Percentiles rank a stretch among this genome's conserved stretches.
Conservation (phyloP, 2,113 vertebrate species). For the Zootoca vivipara region DNA sequence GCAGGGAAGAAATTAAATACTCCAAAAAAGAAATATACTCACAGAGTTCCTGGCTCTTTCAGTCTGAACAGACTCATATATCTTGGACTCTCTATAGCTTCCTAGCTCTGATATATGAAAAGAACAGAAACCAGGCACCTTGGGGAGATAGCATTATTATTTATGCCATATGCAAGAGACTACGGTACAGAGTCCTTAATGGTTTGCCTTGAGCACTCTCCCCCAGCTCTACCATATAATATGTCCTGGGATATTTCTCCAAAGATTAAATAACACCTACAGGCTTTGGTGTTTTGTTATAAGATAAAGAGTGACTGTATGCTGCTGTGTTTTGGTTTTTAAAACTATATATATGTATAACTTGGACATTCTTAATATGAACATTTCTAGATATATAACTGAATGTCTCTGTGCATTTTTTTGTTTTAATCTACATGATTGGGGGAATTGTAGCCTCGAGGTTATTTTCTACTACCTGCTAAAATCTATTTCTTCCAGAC, state of each 20-base stretch:
- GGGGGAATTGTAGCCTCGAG: slow-evolving; percentile 29
- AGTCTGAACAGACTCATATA: slow-evolving; percentile 10
- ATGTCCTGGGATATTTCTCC: slow-evolving; percentile 38
- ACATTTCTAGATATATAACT: neutral
- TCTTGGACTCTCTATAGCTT: slow-evolving; percentile 21
- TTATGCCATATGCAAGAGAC: slow-evolving; percentile 32
- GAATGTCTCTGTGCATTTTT: neutral
- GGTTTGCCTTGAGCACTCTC: slow-evolving; percentile 21
- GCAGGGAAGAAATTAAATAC: slow-evolving; percentile 45
- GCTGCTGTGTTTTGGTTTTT: neutral
- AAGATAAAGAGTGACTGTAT: neutral
- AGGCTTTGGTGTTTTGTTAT: neutral
- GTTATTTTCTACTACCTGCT: slow-evolving; percentile 55
- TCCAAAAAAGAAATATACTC: slow-evolving; percentile 33
- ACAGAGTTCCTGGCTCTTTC: slow-evolving; percentile 16
- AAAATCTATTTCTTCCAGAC: slow-evolving; percentile 50
- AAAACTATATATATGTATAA: neutral
- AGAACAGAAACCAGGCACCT: slow-evolving; percentile 2
- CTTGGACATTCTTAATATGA: slow-evolving; percentile 16
- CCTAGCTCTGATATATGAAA: slow-evolving; percentile 9
- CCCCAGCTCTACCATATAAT: slow-evolving; percentile 32
- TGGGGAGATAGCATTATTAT: neutral
- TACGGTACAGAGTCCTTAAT: neutral
- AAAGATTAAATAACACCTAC: neutral
- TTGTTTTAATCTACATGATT: neutral